A percentile compares a stretch with the other conserved stretches of the same genome.
phyloP scores from a whole-genome alignment of 2,797 vertebrate genomes.

The Manis javanica region DNA sequence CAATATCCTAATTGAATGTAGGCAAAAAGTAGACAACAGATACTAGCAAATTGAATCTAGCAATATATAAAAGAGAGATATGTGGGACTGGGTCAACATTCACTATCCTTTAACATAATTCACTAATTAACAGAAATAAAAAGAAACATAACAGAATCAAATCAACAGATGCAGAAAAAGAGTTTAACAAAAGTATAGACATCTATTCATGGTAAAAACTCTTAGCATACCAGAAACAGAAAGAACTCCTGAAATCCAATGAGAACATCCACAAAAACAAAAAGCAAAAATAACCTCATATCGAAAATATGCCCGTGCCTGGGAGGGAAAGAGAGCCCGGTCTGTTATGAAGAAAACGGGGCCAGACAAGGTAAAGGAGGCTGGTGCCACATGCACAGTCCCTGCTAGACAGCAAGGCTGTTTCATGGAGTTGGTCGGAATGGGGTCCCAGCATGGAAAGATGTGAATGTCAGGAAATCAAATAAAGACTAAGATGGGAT shows the following conservation, averaged over 20 bases:
- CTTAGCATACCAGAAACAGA: not conserved
- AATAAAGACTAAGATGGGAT: fast-evolving
- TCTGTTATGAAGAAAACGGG: no score
- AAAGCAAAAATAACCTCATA: not conserved
- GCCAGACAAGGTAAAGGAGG: not conserved
- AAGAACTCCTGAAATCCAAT: not conserved
- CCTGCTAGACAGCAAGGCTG: not conserved
- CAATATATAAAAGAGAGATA: not conserved
- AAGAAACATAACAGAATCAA: not conserved
- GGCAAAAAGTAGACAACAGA: not conserved
- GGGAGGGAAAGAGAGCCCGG: not conserved
- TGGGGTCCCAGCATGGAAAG: fast-evolving
- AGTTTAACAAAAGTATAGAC: not conserved
- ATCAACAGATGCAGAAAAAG: not conserved
- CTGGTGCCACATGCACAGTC: fast-evolving
- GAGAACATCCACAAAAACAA: not conserved
- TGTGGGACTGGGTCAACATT: not conserved
- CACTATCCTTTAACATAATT: not conserved
- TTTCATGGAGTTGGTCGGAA: fast-evolving
- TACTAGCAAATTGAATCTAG: not conserved
- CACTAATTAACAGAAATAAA: not conserved
- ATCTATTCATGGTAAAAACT: not conserved
- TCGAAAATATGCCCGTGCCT: not conserved
- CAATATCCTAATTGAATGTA: not conserved
- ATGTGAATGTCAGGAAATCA: not conserved